Percentiles rank a stretch among this genome's conserved stretches.
Conservation (phyloP, 2,888 invertebrate genomes). For the Pollenia griseotomentosa region DNA sequence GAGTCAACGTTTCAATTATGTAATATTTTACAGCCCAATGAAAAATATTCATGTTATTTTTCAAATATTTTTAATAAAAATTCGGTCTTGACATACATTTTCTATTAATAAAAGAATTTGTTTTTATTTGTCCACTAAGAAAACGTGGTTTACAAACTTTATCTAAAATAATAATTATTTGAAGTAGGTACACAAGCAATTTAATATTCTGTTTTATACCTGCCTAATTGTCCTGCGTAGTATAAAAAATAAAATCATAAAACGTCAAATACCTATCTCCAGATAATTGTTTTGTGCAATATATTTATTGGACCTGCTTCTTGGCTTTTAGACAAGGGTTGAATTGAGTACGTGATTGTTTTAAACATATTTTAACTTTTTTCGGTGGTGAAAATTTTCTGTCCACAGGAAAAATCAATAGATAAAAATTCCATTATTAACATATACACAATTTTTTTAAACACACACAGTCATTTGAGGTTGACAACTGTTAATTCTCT, state of each 20-base stretch:
- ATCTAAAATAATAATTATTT: neutral
- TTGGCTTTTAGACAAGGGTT: slow-evolving; percentile 41
- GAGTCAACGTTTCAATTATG: too few relatives aligned
- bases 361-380: slow-evolving; percentile 19
- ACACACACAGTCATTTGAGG: slow-evolving; percentile 30
- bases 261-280: slow-evolving; percentile 15
- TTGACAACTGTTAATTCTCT: slow-evolving; percentile 44
- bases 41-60: too few relatives aligned
- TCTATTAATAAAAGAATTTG: too few relatives aligned
- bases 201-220: neutral
- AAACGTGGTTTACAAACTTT: too few relatives aligned
- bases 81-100: too few relatives aligned
- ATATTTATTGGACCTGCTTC: slow-evolving; percentile 14
- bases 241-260: neutral
- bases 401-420: slow-evolving; percentile 64
- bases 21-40: too few relatives aligned
- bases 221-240: slow-evolving; percentile 25
- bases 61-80: too few relatives aligned
- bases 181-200: neutral
- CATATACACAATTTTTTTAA: slow-evolving; percentile 12
- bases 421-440: slow-evolving; percentile 59
- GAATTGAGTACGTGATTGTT: slow-evolving; percentile 30
- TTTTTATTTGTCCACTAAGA: too few relatives aligned
- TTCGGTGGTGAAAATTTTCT: slow-evolving; percentile 36
- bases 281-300: slow-evolving; percentile 29